Evolutionary conservation across 2,888 invertebrate species (phyloP).

Genomic region (Trachelus iudaicus): DNA sequence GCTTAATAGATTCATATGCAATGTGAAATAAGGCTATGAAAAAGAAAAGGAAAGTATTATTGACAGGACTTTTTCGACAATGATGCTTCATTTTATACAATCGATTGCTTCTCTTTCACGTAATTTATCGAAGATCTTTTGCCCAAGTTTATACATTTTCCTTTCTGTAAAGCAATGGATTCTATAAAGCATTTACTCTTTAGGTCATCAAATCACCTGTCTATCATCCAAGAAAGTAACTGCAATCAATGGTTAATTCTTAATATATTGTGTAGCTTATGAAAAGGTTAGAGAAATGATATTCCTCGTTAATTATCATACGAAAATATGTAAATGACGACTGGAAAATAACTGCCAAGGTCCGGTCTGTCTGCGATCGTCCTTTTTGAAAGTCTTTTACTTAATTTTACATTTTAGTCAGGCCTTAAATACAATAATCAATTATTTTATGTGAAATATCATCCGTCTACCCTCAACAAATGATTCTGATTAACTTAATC

Average conservation of each 20-base stretch:
- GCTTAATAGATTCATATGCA: neutral
- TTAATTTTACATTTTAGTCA: neutral
- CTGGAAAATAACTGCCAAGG: neutral
- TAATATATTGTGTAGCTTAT: neutral
- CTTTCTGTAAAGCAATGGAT: neutral
- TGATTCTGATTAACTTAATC: neutral
- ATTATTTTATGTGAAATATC: neutral
- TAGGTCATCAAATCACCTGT: neutral
- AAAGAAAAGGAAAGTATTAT: neutral
- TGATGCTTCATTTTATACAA: neutral
- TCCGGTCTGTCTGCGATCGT: neutral
- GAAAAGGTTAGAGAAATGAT: neutral
- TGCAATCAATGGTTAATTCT: neutral
- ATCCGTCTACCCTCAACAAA: neutral
- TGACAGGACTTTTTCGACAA: neutral
- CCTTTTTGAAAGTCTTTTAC: neutral
- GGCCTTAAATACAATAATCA: neutral
- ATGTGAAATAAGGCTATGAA: neutral
- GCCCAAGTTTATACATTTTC: neutral
- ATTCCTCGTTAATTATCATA: neutral
- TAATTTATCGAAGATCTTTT: neutral
- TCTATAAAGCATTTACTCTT: neutral
- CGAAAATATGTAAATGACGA: neutral
- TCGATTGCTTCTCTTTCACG: neutral
- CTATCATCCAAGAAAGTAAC: neutral